phyloP scores from a whole-genome alignment of 1,140 invertebrate species.

The Magallana gigas region DNA sequence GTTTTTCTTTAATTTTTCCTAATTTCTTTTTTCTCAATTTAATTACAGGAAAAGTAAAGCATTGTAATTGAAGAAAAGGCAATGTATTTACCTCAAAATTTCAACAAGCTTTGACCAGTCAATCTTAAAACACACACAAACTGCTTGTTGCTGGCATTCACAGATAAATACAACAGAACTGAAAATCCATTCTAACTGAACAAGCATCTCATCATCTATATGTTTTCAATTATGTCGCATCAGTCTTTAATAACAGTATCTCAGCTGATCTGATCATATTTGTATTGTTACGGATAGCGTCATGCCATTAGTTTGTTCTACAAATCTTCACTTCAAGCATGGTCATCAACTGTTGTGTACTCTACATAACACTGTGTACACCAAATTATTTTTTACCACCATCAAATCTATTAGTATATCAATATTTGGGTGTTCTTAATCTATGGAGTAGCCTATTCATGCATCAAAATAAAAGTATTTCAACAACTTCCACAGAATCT shows the following conservation, averaged over 20 bases:
- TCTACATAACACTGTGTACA: slow-evolving; percentile 3
- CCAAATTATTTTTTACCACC: not conserved
- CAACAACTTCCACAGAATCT: not conserved
- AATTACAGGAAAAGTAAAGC: too few relatives aligned
- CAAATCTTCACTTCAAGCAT: slow-evolving; percentile 35
- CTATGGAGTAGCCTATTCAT: not conserved
- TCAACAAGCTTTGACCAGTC: slow-evolving; percentile 26
- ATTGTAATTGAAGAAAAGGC: too few relatives aligned
- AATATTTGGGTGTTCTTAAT: not conserved
- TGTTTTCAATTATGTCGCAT: too few relatives aligned
- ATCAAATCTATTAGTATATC: slow-evolving; percentile 15
- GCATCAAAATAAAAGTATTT: slow-evolving; percentile 32
- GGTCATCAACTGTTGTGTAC: slow-evolving; percentile 10
- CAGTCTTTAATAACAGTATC: not conserved
- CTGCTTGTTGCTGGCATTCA: slow-evolving; percentile 23
- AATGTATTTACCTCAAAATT: not conserved
- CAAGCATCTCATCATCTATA: slow-evolving; percentile 7
- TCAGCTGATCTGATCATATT: not conserved
- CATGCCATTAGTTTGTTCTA: slow-evolving; percentile 33
- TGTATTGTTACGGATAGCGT: not conserved
- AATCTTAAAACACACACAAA: slow-evolving; percentile 25
- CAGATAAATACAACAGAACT: slow-evolving; percentile 21
- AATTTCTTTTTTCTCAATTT: too few relatives aligned
- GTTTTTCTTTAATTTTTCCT: too few relatives aligned
- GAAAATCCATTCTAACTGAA: slow-evolving; percentile 21